Conservation (phyloP, 2,888 invertebrate species). For the Phyllotreta striolata region DNA sequence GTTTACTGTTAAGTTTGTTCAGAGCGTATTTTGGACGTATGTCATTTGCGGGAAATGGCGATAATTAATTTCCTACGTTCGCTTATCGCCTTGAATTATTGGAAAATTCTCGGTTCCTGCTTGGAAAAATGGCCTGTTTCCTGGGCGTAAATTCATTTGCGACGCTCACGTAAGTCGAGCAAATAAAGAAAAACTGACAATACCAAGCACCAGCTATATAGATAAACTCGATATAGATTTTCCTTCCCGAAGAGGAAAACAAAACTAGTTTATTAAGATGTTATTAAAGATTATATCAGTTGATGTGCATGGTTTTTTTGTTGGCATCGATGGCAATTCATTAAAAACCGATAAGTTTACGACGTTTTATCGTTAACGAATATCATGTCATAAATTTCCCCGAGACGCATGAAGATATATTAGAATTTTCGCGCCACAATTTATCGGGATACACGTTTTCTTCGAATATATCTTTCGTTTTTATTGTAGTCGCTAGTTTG, state of each 20-base stretch:
- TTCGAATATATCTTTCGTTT: conserved; percentile 6
- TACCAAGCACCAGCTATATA: too few relatives aligned
- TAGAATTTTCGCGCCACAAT: conserved; percentile 30
- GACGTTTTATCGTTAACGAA: conserved; percentile 34
- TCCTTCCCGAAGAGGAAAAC: too few relatives aligned
- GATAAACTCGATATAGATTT: too few relatives aligned
- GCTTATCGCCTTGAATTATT: too few relatives aligned
- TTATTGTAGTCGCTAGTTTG: neutral
- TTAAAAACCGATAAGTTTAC: conserved; percentile 23
- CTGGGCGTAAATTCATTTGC: conserved; percentile 16
- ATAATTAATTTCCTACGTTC: too few relatives aligned
- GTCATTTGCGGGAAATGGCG: too few relatives aligned
- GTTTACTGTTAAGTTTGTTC: neutral
- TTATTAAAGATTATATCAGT: conserved; percentile 1
- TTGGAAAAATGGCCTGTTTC: conserved; percentile 12
- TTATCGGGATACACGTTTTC: conserved; percentile 32
- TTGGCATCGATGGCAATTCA: conserved; percentile 14
- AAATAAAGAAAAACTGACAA: conserved; percentile 22
- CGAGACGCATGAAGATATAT: conserved; percentile 36
- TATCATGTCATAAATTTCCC: conserved; percentile 34
- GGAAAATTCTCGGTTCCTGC: too few relatives aligned
- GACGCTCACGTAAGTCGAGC: conserved; percentile 2
- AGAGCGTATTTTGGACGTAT: neutral
- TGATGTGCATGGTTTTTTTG: conserved; percentile 23
- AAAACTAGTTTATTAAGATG: too few relatives aligned